phyloP scores from a whole-genome alignment of 2,888 invertebrate species.

The Netelia virgata region DNA sequence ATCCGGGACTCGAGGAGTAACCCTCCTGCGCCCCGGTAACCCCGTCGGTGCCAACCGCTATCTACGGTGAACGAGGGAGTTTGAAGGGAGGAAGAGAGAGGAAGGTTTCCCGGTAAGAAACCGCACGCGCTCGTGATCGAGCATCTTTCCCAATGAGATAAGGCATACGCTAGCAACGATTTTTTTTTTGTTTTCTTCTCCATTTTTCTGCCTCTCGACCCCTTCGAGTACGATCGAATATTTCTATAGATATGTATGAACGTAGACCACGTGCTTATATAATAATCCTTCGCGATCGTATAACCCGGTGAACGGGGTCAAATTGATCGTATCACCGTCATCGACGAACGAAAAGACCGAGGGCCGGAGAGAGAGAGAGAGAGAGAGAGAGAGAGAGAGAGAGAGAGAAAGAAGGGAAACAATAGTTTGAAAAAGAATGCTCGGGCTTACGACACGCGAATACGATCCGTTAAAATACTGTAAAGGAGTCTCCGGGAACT shows the following conservation, averaged over 20 bases:
- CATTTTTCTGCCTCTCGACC: not conserved
- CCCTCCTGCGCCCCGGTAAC: conserved; percentile 4
- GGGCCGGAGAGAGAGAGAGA: not conserved
- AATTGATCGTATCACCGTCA: conserved; percentile 70
- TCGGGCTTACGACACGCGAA: not conserved
- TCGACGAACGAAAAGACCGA: conserved; percentile 37
- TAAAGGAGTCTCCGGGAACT: conserved; percentile 53
- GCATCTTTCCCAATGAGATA: conserved; percentile 56
- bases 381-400: too few relatives aligned
- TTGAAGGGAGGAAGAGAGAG: not conserved
- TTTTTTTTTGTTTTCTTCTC: conserved; percentile 38
- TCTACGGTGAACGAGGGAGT: not conserved
- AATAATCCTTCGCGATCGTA: conserved; percentile 55
- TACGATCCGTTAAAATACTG: conserved; percentile 64
- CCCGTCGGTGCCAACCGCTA: not conserved
- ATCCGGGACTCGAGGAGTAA: conserved; percentile 15
- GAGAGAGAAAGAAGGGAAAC: conserved; percentile 8
- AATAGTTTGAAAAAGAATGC: conserved; percentile 4
- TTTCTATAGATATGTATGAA: not conserved
- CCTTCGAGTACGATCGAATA: not conserved
- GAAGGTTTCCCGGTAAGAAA: conserved; percentile 16
- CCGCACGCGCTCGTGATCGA: conserved; percentile 50
- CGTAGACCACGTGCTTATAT: conserved; percentile 43
- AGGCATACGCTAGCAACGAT: conserved; percentile 57
- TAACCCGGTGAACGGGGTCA: conserved; percentile 68